Evolutionary conservation across 2,113 vertebrate species (phyloP).

Genomic region (Haliaeetus leucogaster): DNA sequence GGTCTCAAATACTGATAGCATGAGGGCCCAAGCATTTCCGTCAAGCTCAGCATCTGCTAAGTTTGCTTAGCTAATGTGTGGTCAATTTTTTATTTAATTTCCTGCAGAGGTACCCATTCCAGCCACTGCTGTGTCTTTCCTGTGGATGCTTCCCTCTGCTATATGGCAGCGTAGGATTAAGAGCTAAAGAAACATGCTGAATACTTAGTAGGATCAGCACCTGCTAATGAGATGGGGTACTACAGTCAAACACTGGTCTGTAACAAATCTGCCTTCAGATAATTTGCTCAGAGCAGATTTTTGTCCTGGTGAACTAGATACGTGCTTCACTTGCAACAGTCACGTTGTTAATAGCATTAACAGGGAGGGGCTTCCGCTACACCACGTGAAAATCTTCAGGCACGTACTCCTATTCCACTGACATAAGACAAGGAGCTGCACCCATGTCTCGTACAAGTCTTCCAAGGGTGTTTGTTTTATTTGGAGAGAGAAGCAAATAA

Average conservation of each 20-base stretch:
- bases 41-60: background rate
- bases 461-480: background rate
- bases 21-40: background rate
- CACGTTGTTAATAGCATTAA: background rate
- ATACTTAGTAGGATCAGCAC: constrained; percentile 51
- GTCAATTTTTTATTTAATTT: rapidly evolving
- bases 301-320: background rate
- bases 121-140: background rate
- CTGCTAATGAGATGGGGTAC: constrained; percentile 38
- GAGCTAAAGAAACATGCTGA: constrained; percentile 38
- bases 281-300: constrained; percentile 53
- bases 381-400: background rate
- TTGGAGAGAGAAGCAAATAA: background rate
- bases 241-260: background rate
- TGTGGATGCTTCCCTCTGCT: background rate
- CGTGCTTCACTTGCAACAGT: background rate
- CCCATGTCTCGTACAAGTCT: background rate
- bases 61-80: background rate
- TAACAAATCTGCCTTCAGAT: constrained; percentile 39
- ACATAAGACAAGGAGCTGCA: background rate
- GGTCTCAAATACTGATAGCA: background rate
- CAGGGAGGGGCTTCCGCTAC: background rate
- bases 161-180: background rate
- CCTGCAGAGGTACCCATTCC: background rate
- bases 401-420: background rate